Conservation (phyloP, 2,797 vertebrate genomes). For the Chaetophractus vellerosus region DNA sequence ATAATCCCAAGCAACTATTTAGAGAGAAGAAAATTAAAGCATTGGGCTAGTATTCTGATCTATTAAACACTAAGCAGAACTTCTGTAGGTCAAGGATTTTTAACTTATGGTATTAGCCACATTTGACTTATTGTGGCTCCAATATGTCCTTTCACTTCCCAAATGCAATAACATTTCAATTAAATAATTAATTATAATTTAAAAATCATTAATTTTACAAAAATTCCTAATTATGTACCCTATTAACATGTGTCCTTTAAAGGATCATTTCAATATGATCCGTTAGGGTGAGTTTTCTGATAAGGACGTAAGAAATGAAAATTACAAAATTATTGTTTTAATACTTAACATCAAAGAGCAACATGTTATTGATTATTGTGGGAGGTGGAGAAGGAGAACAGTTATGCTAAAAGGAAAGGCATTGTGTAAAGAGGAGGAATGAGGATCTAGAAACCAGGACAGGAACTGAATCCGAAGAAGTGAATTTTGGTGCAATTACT, state of each 20-base stretch:
- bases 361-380: not conserved
- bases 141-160: not conserved
- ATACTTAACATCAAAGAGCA: not conserved
- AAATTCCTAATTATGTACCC: not conserved
- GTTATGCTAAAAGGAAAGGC: not conserved
- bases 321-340: not conserved
- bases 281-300: not conserved
- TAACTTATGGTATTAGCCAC: not conserved
- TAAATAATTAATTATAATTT: constrained; percentile 15
- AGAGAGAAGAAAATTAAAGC: not conserved
- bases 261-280: not conserved
- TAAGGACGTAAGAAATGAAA: not conserved
- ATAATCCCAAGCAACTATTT: not conserved
- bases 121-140: not conserved
- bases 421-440: not conserved
- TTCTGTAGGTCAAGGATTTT: not conserved
- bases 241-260: not conserved
- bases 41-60: not conserved
- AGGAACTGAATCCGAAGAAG: not conserved
- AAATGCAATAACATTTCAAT: constrained; percentile 4
- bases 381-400: not conserved
- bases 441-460: not conserved
- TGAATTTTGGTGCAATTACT: not conserved
- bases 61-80: not conserved
- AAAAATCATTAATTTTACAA: not conserved